Evolutionary conservation across 1,140 invertebrate species (phyloP), one percentile per base, ranked within the genome.

Genomic region (Drosophila sproati): DNA sequence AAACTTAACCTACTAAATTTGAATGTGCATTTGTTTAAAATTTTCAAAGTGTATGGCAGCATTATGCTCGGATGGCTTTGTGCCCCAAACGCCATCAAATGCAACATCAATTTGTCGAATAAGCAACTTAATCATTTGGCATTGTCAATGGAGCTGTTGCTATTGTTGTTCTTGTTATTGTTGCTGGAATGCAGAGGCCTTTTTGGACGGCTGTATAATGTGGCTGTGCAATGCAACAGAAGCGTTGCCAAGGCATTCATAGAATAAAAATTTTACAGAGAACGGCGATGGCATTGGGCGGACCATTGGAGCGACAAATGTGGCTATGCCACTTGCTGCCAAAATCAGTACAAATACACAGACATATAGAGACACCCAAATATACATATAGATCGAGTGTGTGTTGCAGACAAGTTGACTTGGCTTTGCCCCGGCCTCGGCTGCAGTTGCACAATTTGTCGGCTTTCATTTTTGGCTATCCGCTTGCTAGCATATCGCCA

Each of bases 121-220:
- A 85, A 85, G 83, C 83, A 88, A 88, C 83, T 88, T 89, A 85
- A 88, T 88, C 85, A 88, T 89, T 88, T 78, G 77, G 77, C 74
- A 89, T 83, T 89, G 80, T 85, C 80, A 80, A 79, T 80, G 82
- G 74, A 6, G 48, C 43, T 39, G 55, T 45, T 32, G 55, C 32
- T 48, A 43, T 5, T 39, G 43, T 28, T 57, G 43, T n/a, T 61
- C 6, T 29, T 32, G 20, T 6, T 61, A 28, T n/a, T 59, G 41
- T 4, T 61, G 43, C 28, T 35, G 55, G 31, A 4, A 4, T 32
- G 12, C 7, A 12, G 5, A 34, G 57, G 41, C 31, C 32, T 29
- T 20, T 50, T 6, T 43, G 37, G 20, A 47, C 4, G 48, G 55
- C 43, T 35, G 32, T 48, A 39, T 32, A 52, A 47, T 61, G 60